Evolutionary conservation across 2,797 vertebrate genomes (phyloP).

Genomic region (Pseudochaenichthys georgianus): DNA sequence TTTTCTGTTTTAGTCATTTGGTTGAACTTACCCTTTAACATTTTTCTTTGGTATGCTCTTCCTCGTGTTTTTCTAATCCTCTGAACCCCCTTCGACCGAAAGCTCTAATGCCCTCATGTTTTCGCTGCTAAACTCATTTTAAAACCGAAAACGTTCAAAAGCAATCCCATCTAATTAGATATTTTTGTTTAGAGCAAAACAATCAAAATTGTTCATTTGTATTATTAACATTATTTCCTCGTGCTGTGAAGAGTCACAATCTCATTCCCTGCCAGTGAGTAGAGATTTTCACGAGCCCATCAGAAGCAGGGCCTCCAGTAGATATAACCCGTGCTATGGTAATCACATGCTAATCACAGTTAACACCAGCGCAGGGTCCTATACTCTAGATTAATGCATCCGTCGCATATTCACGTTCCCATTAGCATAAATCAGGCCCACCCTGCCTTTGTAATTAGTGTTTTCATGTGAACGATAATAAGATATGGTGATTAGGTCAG

Average conservation of each 20-base stretch:
- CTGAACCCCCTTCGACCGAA: conserved; percentile 5
- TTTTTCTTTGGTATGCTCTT: background rate
- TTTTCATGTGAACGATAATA: conserved; percentile 86
- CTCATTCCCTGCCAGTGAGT: conserved; percentile 65
- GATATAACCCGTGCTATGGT: conserved; percentile 81
- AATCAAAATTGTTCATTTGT: conserved; percentile 76
- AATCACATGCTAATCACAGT: conserved; percentile 86
- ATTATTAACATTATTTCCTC: conserved; percentile 73
- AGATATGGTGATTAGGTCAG: conserved; percentile 87
- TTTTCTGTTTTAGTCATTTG: background rate
- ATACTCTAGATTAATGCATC: conserved; percentile 85
- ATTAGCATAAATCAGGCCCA: conserved; percentile 87
- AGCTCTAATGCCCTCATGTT: conserved; percentile 14
- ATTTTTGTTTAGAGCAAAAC: conserved; percentile 73
- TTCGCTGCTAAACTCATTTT: conserved; percentile 8
- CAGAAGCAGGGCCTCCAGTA: conserved; percentile 72
- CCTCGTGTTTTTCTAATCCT: conserved; percentile 1
- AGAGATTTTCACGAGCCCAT: conserved; percentile 63
- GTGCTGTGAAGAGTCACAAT: conserved; percentile 65
- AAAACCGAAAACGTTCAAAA: conserved; percentile 29
- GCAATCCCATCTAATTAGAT: conserved; percentile 47
- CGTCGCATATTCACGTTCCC: conserved; percentile 83
- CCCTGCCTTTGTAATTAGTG: conserved; percentile 85
- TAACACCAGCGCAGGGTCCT: conserved; percentile 84
- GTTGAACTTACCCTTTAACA: conserved; percentile 15